Conservation (phyloP, 2,888 invertebrate species). For the Kuschelorhynchus macadamiae region DNA sequence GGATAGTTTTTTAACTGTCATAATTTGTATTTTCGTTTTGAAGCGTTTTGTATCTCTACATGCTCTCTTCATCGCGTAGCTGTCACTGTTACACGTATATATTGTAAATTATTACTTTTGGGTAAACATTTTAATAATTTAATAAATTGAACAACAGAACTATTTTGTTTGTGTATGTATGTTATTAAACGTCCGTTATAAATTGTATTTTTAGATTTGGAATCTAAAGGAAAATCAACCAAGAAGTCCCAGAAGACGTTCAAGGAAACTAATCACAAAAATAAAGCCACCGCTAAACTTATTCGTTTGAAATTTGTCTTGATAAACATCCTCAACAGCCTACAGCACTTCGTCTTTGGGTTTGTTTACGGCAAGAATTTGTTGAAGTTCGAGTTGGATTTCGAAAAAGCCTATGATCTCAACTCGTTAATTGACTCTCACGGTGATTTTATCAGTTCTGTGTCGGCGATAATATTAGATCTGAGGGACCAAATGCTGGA, state of each 20-base stretch:
- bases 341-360: conserved; percentile 66
- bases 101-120: too few relatives aligned
- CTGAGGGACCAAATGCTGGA: conserved; percentile 41
- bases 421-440: conserved; percentile 62
- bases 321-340: conserved; percentile 61
- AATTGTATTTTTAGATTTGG: conserved; percentile 61
- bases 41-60: too few relatives aligned
- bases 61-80: too few relatives aligned
- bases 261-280: conserved; percentile 27
- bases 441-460: conserved; percentile 60
- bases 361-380: conserved; percentile 60
- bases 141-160: too few relatives aligned
- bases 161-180: too few relatives aligned
- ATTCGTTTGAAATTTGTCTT: conserved; percentile 61
- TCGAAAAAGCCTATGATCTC: conserved; percentile 63
- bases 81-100: too few relatives aligned
- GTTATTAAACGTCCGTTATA: too few relatives aligned
- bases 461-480: conserved; percentile 56
- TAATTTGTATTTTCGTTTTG: too few relatives aligned
- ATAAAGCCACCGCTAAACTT: conserved; percentile 37
- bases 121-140: too few relatives aligned
- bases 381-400: conserved; percentile 61
- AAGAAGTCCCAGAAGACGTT: conserved; percentile 39
- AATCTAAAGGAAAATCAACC: conserved; percentile 35
- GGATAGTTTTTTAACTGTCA: too few relatives aligned